Conservation (phyloP, 2,888 invertebrate species). For the Acleris cristana region DNA sequence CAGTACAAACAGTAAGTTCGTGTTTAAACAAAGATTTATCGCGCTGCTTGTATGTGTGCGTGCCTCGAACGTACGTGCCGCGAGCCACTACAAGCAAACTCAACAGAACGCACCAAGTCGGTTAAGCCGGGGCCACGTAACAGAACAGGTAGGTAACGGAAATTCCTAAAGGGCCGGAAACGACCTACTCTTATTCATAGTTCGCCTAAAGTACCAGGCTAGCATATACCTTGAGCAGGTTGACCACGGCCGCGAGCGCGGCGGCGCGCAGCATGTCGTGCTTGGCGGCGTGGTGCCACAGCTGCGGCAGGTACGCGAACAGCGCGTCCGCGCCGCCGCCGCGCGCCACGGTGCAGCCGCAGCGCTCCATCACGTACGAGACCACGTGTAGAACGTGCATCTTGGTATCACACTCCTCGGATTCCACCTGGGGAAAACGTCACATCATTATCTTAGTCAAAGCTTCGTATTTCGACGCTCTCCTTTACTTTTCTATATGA, state of each 20-base stretch:
- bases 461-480: background rate
- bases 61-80: too few species aligned
- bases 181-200: too few species aligned
- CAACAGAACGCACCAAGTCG: too few species aligned
- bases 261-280: conserved; percentile 96
- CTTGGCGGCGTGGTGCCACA: conserved; percentile 94
- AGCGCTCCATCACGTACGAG: conserved; percentile 94
- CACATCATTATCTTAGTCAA: background rate
- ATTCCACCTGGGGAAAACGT: conserved; percentile 87
- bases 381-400: conserved; percentile 96
- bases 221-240: conserved; percentile 88
- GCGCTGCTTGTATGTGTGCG: too few species aligned
- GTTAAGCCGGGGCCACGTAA: too few species aligned
- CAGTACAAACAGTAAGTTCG: too few species aligned
- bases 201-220: conserved; percentile 1
- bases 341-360: conserved; percentile 92
- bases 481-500: too few species aligned
- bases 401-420: conserved; percentile 96
- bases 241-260: conserved; percentile 93
- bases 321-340: conserved; percentile 89
- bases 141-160: too few species aligned
- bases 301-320: conserved; percentile 91
- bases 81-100: too few species aligned
- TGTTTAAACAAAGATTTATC: too few species aligned
- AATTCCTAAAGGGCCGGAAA: too few species aligned